Base-by-base conservation (phyloP, 2,797 vertebrate genomes). In the Enteromius anoplus region DNA sequence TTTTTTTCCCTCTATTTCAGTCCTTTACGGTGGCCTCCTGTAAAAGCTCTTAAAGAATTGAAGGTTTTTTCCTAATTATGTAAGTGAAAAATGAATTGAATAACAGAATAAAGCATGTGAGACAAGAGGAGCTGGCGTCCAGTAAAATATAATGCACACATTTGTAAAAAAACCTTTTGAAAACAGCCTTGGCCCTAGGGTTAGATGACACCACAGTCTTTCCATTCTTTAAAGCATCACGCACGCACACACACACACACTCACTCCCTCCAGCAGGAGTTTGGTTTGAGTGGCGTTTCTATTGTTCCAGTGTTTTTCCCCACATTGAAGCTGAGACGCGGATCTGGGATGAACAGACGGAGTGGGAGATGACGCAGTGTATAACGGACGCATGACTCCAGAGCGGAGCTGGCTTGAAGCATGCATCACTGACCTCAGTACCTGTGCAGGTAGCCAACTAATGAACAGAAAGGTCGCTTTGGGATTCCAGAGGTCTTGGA, bases 121-220 rank as follows among this genome's bases (percentile, higher is more conserved):
- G 80, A 14, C 53, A 15, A 49, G 29, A 81, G 19, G 26, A 73
- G 45, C 45, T 32, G 21, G 71, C n/a, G 5, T 75, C 80, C n/a
- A 40, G 14, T 75, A 66, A 89, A 90, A 86, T 85, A 84, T 34
- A 78, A 86, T 86, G 78, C 87, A 86, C 86, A 82, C 85, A 90
- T 21, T 87, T 84, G 75, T 87, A 79, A 90, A 92, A 34, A 88
- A 87, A 86, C 70, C 87, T 68, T 65, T 58, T 92, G 86, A 92
- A 92, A 88, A 78, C 83, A 88, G 29, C 69, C 37, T 53, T 53
- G 19, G 21, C 49, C 42, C 49, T 21, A 26, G 58, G 37, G 42
- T 80, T 75, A 70, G 64, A 80, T 78, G 58, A 78, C 72, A 49
- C 66, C 55, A 72, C 75, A 49, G 34, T 42, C 60, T 15, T 45